Evolutionary conservation across 2,113 vertebrate genomes (phyloP).

Genomic region (Phycodurus eques): DNA sequence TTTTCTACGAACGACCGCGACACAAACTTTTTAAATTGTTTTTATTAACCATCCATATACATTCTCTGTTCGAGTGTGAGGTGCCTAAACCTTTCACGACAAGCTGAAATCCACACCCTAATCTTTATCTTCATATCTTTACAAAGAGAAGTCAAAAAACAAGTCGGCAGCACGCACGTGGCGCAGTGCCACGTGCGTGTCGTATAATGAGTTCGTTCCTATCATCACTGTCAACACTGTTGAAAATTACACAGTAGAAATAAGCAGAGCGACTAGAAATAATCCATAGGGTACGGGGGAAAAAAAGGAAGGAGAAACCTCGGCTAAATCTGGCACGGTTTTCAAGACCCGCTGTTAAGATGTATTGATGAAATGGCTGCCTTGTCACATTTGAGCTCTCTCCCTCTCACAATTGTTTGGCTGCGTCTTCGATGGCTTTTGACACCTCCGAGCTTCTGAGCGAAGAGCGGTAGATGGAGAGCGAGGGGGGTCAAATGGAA

Average conservation of each 20-base stretch:
- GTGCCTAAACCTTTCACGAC: too few relatives aligned
- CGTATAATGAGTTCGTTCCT: too few relatives aligned
- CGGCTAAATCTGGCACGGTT: neutral
- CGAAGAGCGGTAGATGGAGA: neutral
- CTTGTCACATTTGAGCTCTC: neutral
- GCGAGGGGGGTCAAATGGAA: neutral
- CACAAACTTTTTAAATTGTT: too few relatives aligned
- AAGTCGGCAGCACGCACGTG: too few relatives aligned
- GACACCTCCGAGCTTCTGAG: conserved; percentile 1
- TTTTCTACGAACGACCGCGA: too few relatives aligned
- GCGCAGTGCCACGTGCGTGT: too few relatives aligned
- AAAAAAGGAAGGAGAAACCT: neutral
- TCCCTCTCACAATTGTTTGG: conserved; percentile 1
- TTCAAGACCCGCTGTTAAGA: neutral
- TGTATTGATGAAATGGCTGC: neutral
- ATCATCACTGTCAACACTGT: too few relatives aligned
- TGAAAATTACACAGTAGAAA: neutral
- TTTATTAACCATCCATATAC: too few relatives aligned
- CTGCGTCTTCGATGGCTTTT: neutral
- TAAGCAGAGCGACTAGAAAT: neutral
- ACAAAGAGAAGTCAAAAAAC: too few relatives aligned
- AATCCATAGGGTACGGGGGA: neutral
- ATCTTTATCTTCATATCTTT: too few relatives aligned
- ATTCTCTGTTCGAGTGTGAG: too few relatives aligned
- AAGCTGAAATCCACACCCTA: too few relatives aligned